These are phyloP conservation scores for Drosophila sturtevanti DNA, from an alignment of 1,140 invertebrate species.

Conservation along the genomic window DNA sequence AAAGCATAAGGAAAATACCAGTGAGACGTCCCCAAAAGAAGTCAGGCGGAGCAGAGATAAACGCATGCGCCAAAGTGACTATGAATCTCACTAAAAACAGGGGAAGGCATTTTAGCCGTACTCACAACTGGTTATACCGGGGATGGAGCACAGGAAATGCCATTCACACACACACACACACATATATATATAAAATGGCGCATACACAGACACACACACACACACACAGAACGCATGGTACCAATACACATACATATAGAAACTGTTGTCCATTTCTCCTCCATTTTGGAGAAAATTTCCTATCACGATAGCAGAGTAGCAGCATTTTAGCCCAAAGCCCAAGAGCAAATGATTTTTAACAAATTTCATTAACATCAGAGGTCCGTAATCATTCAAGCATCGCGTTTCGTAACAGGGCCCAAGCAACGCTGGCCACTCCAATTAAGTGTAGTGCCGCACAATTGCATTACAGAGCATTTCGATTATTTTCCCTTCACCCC, in stretches of 20 bases:
- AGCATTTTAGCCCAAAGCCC: slow-evolving; percentile 35
- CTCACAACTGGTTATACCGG: slow-evolving; percentile 30
- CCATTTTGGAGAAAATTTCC: slow-evolving; percentile 75
- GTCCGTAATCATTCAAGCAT: slow-evolving; percentile 82
- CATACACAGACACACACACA: not conserved
- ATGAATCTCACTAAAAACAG: slow-evolving; percentile 16
- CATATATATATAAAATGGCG: slow-evolving; percentile 14
- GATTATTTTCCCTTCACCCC: too few relatives aligned
- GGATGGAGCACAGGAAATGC: slow-evolving; percentile 39
- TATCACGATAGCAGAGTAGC: slow-evolving; percentile 38
- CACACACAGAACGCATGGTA: too few relatives aligned
- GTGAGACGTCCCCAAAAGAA: slow-evolving; percentile 38
- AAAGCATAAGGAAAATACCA: not conserved
- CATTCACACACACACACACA: slow-evolving; percentile 34
- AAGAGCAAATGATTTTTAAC: slow-evolving; percentile 78
- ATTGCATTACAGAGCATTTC: slow-evolving; percentile 3
- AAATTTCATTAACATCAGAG: slow-evolving; percentile 82
- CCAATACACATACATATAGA: not conserved
- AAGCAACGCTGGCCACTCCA: slow-evolving; percentile 25
- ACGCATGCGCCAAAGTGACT: slow-evolving; percentile 40
- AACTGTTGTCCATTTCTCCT: slow-evolving; percentile 56
- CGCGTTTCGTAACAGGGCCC: slow-evolving; percentile 73
- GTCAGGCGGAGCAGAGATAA: slow-evolving; percentile 11
- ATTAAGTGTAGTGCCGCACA: slow-evolving; percentile 30
- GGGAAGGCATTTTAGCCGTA: slow-evolving; percentile 37